These are phyloP conservation scores for Orthosia incerta DNA, from an alignment of 2,888 invertebrate species.

Conservation along the genomic window DNA sequence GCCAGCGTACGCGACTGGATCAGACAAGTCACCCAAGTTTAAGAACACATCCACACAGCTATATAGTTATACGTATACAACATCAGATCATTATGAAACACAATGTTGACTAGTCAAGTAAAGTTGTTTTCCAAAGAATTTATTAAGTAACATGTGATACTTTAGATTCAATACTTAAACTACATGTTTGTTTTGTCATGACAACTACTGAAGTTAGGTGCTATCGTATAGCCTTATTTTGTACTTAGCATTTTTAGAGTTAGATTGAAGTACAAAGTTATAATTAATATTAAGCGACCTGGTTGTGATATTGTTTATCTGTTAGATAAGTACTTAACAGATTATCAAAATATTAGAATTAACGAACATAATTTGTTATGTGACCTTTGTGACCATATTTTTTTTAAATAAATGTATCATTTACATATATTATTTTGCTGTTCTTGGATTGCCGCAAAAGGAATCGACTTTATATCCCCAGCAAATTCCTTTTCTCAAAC, in stretches of 20 bases:
- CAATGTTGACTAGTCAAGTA: conserved; percentile 65
- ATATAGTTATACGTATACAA: conserved; percentile 51
- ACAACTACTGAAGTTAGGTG: conserved; percentile 32
- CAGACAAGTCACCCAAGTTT: conserved; percentile 77
- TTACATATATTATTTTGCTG: neutral
- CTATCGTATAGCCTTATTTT: conserved; percentile 37
- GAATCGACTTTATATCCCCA: neutral
- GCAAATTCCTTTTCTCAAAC: neutral
- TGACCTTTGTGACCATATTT: conserved; percentile 42
- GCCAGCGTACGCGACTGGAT: conserved; percentile 83
- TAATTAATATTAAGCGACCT: conserved; percentile 22
- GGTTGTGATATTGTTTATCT: conserved; percentile 53
- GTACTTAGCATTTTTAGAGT: conserved; percentile 46
- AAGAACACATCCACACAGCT: conserved; percentile 45
- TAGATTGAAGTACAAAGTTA: conserved; percentile 55
- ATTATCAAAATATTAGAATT: conserved; percentile 27
- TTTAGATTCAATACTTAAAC: conserved; percentile 40
- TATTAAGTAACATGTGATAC: conserved; percentile 48
- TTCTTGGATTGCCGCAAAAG: conserved; percentile 7
- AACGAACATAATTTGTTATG: conserved; percentile 33
- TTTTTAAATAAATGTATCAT: conserved; percentile 48
- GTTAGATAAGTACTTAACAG: conserved; percentile 18
- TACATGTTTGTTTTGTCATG: conserved; percentile 34
- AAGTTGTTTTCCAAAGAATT: conserved; percentile 60
- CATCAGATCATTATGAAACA: conserved; percentile 56